Conservation (phyloP, 2,797 vertebrate genomes). For the Falco peregrinus region DNA sequence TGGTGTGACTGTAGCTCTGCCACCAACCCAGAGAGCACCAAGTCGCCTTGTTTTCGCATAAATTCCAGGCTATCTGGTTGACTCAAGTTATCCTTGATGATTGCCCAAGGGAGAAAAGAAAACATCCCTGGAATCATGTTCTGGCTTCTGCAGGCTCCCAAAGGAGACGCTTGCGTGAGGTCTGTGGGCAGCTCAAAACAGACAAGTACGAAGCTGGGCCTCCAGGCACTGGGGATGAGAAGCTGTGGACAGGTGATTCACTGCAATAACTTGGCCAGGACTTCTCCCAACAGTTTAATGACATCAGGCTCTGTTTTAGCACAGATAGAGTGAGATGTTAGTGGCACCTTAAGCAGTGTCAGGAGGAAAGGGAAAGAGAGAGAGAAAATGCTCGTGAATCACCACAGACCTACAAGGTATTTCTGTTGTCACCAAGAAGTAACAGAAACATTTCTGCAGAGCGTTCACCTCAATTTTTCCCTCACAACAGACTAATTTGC, state of each 20-base stretch:
- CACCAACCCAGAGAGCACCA: background rate
- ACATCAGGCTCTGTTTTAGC: background rate
- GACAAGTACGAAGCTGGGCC: background rate
- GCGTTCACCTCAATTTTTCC: slow-evolving; percentile 10
- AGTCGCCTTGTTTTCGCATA: background rate
- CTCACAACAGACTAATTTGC: slow-evolving; percentile 13
- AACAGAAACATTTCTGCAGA: background rate
- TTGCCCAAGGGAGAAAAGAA: background rate
- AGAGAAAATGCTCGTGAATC: background rate
- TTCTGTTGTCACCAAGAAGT: background rate
- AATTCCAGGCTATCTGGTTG: background rate
- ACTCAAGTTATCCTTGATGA: background rate
- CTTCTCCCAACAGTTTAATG: background rate
- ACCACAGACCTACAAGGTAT: background rate
- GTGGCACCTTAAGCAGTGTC: background rate
- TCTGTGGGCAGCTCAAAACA: background rate
- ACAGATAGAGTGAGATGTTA: background rate
- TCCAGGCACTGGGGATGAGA: background rate
- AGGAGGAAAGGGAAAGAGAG: background rate
- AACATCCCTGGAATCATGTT: background rate
- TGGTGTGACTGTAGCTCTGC: background rate
- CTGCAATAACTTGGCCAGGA: background rate
- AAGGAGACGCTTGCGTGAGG: accelerated
- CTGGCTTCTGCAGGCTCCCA: background rate
- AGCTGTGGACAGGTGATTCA: background rate